A percentile compares a stretch with the other conserved stretches of the same genome.
phyloP scores from a whole-genome alignment of 2,797 vertebrate species.

The Hoplostethus atlanticus region DNA sequence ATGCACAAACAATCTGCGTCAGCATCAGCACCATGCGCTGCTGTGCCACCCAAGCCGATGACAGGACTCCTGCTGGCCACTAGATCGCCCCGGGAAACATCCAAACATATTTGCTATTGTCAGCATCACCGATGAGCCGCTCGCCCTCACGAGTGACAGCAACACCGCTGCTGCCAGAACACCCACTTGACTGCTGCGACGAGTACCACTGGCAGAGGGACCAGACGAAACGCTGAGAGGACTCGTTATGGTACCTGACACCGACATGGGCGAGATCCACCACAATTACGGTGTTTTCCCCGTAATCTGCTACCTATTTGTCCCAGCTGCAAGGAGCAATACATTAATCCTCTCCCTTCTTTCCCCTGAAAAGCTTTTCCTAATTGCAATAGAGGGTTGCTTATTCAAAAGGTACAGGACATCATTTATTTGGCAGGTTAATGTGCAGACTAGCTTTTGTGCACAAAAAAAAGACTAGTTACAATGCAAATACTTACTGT shows the following conservation, averaged over 20 bases:
- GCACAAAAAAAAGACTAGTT: too few relatives aligned
- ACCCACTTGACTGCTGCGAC: not conserved
- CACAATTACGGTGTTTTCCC: too few relatives aligned
- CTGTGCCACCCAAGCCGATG: slow-evolving; percentile 8
- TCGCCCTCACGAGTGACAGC: too few relatives aligned
- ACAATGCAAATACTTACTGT: too few relatives aligned
- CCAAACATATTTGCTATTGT: slow-evolving; percentile 17
- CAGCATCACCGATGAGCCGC: not conserved
- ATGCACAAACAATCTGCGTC: not conserved
- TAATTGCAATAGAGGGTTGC: too few relatives aligned
- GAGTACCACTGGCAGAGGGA: not conserved
- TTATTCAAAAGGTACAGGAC: too few relatives aligned
- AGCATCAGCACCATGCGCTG: not conserved
- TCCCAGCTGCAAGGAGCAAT: too few relatives aligned
- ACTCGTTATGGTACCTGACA: slow-evolving; percentile 1
- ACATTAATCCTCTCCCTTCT: too few relatives aligned
- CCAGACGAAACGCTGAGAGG: not conserved
- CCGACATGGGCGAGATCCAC: not conserved
- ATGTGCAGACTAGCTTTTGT: too few relatives aligned
- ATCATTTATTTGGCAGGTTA: too few relatives aligned
- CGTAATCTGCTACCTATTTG: too few relatives aligned
- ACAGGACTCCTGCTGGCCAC: slow-evolving; percentile 19
- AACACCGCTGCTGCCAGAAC: not conserved
- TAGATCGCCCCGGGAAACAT: slow-evolving; percentile 19
- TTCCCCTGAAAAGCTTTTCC: too few relatives aligned